phyloP scores from a whole-genome alignment of 2,113 vertebrate species.

The Zapus hudsonius region DNA sequence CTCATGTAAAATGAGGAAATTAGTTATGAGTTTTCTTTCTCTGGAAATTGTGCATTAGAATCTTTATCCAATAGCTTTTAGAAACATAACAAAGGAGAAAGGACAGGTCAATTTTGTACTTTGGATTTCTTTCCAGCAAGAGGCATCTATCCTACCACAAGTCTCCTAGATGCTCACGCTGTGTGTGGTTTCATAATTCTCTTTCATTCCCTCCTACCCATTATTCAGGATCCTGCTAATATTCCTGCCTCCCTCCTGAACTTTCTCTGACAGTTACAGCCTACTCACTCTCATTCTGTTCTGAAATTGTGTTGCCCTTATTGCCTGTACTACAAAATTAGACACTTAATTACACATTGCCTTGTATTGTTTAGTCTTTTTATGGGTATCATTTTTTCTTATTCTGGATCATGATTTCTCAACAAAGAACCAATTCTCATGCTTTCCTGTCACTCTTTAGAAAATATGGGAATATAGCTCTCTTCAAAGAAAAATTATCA shows the following conservation, averaged over 20 bases:
- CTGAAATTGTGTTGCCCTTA: background rate
- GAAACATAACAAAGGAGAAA: background rate
- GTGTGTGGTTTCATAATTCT: background rate
- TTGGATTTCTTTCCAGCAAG: background rate
- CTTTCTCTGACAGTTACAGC: constrained; percentile 31
- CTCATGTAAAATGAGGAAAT: background rate
- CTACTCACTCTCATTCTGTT: constrained; percentile 35
- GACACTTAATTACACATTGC: constrained; percentile 62
- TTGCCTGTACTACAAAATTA: constrained; percentile 26
- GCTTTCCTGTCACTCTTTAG: background rate
- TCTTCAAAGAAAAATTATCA: background rate
- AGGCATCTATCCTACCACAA: background rate
- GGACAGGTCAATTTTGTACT: background rate
- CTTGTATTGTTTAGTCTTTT: constrained; percentile 18
- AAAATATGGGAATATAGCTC: background rate
- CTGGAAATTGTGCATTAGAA: background rate
- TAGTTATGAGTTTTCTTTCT: background rate
- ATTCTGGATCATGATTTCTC: background rate
- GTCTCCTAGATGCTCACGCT: background rate
- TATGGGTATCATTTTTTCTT: background rate
- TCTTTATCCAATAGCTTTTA: background rate
- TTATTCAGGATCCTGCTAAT: background rate
- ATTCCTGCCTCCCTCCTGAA: background rate
- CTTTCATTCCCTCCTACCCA: background rate
- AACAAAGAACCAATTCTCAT: background rate